Evolutionary conservation across 2,797 vertebrate genomes (phyloP), one percentile per base, ranked within the genome.

Genomic region (Orestias chungarensis): DNA sequence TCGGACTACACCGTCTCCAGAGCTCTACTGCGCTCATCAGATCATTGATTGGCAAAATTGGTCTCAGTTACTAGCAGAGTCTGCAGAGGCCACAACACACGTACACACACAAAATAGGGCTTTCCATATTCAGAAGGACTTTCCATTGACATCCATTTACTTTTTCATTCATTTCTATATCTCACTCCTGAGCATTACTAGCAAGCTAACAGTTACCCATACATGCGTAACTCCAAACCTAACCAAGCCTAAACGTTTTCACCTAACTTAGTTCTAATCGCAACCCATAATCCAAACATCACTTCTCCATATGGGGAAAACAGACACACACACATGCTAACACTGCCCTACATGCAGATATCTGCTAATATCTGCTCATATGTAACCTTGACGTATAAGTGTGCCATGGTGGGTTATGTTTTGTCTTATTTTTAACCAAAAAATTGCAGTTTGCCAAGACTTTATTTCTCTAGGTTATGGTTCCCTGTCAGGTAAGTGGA

Each of bases 31-130:
- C 78, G 35, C 69, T 90, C 78, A 75, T 89, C 89, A 87, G 84
- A 43, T 75, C 80, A 87, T 84, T 90, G 88, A 91, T 89, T 87
- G 89, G 79, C 64, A 80, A 87, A 84, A 86, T 68, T 79, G 78
- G 82, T 88, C 83, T 81, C 79, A 79, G 85, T 80, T 71, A 86
- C 87, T 78, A 84, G 78, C 82, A 81, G 80, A 64, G 75, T 89
- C 92, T 83, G 23, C 81, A 76, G 84, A 90, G 88, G 86, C 76
- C 81, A 54, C 70, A 38, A 27, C 80, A 79, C 74, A 76, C 73
- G 50, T 61, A 46, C 46, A 23, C 55, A 71, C 78, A 75, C 64
- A n/a, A n/a, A n/a, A n/a, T n/a, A n/a, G n/a, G n/a, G n/a, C n/a
- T n/a, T n/a, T n/a, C n/a, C n/a, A n/a, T n/a, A n/a, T n/a, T n/a